Conservation (phyloP, 2,797 vertebrate genomes). For the Helostoma temminkii region DNA sequence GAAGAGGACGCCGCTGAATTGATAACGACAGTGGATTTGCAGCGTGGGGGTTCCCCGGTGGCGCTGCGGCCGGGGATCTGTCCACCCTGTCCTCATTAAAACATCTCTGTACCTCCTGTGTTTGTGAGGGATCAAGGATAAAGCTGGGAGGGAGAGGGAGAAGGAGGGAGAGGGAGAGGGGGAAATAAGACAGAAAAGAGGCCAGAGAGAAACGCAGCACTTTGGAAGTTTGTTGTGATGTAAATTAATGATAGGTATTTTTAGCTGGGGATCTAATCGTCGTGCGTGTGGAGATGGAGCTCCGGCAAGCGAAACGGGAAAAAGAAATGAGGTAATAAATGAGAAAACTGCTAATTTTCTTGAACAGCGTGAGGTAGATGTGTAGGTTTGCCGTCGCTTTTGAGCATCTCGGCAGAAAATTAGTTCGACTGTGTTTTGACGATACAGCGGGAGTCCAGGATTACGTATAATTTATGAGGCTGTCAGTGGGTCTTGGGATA, state of each 20-base stretch:
- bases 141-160: not conserved
- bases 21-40: slow-evolving; percentile 52
- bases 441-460: slow-evolving; percentile 40
- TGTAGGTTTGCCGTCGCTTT: slow-evolving; percentile 55
- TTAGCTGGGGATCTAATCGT: slow-evolving; percentile 72
- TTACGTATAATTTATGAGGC: slow-evolving; percentile 41
- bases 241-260: slow-evolving; percentile 77
- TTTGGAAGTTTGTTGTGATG: slow-evolving; percentile 66
- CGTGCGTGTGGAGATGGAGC: slow-evolving; percentile 52
- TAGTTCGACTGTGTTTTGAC: slow-evolving; percentile 39
- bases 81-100: slow-evolving; percentile 74
- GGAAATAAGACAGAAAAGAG: not conserved
- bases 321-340: slow-evolving; percentile 59
- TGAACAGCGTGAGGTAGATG: slow-evolving; percentile 67
- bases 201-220: slow-evolving; percentile 29
- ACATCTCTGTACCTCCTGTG: slow-evolving; percentile 45
- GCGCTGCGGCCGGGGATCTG: slow-evolving; percentile 49
- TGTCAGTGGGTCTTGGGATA: slow-evolving; percentile 22
- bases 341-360: slow-evolving; percentile 69
- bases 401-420: slow-evolving; percentile 63
- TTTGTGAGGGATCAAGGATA: slow-evolving; percentile 48
- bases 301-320: slow-evolving; percentile 42
- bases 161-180: not conserved
- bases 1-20: slow-evolving; percentile 49
- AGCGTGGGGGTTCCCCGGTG: slow-evolving; percentile 48